phyloP scores from a whole-genome alignment of 2,797 vertebrate species.

The Philypnodon macrostomus region DNA sequence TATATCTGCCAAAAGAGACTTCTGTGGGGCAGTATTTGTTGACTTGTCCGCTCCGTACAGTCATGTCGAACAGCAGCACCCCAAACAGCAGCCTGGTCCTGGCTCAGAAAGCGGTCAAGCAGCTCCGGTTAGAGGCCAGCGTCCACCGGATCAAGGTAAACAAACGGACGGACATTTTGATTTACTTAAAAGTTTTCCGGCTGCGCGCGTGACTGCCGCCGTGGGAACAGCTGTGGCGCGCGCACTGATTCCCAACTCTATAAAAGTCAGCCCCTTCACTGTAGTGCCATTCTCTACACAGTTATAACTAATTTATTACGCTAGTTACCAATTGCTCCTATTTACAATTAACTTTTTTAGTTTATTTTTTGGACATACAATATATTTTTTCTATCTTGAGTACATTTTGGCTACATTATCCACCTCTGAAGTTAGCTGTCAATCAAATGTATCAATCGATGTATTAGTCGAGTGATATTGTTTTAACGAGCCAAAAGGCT shows the following conservation, averaged over 20 bases:
- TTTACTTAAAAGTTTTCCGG: neutral
- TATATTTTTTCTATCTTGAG: too few relatives aligned
- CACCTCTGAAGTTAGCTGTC: too few relatives aligned
- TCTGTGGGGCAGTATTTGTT: neutral
- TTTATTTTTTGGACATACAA: too few relatives aligned
- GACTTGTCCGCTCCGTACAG: conserved; percentile 2
- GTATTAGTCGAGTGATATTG: too few relatives aligned
- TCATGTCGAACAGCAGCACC: conserved; percentile 73
- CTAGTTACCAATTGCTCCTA: too few relatives aligned
- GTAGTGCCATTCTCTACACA: neutral
- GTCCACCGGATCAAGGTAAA: conserved; percentile 71
- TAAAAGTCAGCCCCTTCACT: neutral
- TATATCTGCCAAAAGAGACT: neutral
- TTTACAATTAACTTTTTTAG: too few relatives aligned
- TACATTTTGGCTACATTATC: too few relatives aligned
- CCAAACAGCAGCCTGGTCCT: conserved; percentile 60
- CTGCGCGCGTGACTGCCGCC: conserved; percentile 23
- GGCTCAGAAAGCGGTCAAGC: conserved; percentile 74
- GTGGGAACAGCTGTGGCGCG: neutral
- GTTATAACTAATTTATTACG: too few relatives aligned
- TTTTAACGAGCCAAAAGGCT: too few relatives aligned
- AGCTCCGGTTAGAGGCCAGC: conserved; percentile 72
- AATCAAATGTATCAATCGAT: too few relatives aligned
- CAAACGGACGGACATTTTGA: neutral
- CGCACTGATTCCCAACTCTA: neutral